Conservation (phyloP, 2,797 vertebrate genomes). For the Phalloptychus januarius region DNA sequence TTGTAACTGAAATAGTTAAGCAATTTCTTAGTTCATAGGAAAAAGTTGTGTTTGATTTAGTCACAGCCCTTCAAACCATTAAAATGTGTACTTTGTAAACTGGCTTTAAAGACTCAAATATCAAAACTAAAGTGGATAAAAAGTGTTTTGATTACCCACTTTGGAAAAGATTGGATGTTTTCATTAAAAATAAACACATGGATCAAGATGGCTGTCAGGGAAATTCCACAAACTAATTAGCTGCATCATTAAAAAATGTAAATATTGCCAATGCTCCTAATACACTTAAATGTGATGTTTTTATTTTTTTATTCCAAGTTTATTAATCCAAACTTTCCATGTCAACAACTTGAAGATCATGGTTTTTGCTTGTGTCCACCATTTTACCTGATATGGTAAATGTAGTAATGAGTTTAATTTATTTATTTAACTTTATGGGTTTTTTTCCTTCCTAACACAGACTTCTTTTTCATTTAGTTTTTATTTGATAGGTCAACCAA, state of each 20-base stretch:
- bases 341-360: not conserved
- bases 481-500: not conserved
- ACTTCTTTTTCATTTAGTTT: not conserved
- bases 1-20: constrained; percentile 42
- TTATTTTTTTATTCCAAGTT: not conserved
- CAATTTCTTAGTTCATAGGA: constrained; percentile 45
- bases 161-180: constrained; percentile 10
- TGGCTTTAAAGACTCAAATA: not conserved
- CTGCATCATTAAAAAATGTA: not conserved
- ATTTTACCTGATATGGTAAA: not conserved
- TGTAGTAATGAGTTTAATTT: not conserved
- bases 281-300: not conserved
- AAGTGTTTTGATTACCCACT: not conserved
- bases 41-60: constrained; percentile 58
- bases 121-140: constrained; percentile 8
- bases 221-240: not conserved
- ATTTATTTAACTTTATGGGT: not conserved
- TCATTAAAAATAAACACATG: constrained; percentile 7
- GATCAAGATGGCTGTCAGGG: constrained; percentile 28
- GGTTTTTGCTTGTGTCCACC: not conserved
- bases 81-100: constrained; percentile 51
- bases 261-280: not conserved
- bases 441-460: not conserved
- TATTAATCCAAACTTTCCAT: not conserved
- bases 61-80: constrained; percentile 51